phyloP scores from a whole-genome alignment of 2,113 vertebrate genomes.

The Scalopus aquaticus region DNA sequence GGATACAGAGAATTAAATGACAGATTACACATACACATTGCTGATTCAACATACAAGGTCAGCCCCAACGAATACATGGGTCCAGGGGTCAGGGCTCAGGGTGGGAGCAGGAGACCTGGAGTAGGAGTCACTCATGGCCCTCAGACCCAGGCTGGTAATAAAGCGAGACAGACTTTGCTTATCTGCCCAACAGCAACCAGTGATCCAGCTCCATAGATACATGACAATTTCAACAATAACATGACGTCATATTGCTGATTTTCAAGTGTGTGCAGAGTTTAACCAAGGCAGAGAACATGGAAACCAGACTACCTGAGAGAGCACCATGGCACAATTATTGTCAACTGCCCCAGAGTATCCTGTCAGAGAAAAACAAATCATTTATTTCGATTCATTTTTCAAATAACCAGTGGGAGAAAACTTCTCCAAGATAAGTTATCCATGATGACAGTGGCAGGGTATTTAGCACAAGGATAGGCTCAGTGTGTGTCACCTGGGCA shows the following conservation, averaged over 20 bases:
- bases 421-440: neutral
- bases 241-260: neutral
- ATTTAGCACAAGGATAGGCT: neutral
- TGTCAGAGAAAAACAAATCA: neutral
- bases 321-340: neutral
- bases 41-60: neutral
- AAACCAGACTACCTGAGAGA: neutral
- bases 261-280: neutral
- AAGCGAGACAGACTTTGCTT: neutral
- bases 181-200: neutral
- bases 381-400: constrained; percentile 11
- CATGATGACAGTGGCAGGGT: neutral
- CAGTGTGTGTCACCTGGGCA: neutral
- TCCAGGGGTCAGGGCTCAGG: too few relatives aligned
- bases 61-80: neutral
- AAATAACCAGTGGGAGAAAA: neutral
- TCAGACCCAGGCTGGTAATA: neutral
- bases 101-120: neutral
- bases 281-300: neutral
- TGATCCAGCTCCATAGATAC: neutral
- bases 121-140: neutral
- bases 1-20: neutral
- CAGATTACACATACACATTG: neutral
- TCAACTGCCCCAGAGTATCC: neutral
- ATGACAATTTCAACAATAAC: neutral